A percentile compares a stretch with the other conserved stretches of the same genome.
phyloP scores from a whole-genome alignment of 2,888 invertebrate species.

The Eristalinus aeneus region DNA sequence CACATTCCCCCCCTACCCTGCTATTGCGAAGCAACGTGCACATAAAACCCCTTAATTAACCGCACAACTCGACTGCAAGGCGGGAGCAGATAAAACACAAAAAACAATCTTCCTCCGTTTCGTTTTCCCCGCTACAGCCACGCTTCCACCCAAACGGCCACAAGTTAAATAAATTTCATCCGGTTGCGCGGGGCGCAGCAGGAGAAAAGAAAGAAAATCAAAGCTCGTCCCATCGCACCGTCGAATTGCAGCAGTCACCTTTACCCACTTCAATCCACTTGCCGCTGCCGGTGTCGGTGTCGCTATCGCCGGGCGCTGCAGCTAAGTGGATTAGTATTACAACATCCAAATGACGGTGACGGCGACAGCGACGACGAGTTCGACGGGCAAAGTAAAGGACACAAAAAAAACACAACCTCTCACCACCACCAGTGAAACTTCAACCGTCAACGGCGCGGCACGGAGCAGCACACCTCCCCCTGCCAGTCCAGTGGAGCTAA shows the following conservation, averaged over 20 bases:
- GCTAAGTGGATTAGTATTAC: conserved; percentile 71
- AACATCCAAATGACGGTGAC: conserved; percentile 62
- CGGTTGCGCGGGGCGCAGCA: conserved; percentile 37
- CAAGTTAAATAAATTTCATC: conserved; percentile 66
- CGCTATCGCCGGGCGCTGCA: conserved; percentile 18
- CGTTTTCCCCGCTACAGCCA: neutral
- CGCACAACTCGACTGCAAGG: conserved; percentile 17
- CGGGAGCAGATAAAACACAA: conserved; percentile 6
- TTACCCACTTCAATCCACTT: conserved; percentile 68
- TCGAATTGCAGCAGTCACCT: conserved; percentile 65
- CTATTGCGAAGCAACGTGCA: conserved; percentile 1
- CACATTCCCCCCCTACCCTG: neutral
- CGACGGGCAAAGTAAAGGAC: conserved; percentile 4
- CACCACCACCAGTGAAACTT: conserved; percentile 20
- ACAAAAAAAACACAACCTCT: conserved; percentile 9
- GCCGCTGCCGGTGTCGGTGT: conserved; percentile 30
- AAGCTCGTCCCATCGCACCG: conserved; percentile 61
- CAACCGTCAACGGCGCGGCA: neutral
- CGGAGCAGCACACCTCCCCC: neutral
- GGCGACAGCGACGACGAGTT: conserved; percentile 28
- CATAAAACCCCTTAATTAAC: conserved; percentile 63
- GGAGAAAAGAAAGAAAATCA: conserved; percentile 39
- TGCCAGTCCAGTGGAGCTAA: neutral
- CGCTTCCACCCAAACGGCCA: conserved; percentile 60
- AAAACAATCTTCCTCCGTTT: conserved; percentile 1